phyloP scores from a whole-genome alignment of 30 jellyfish, hydroid and myxozoan genomes.

The Catostylus mosaicus region DNA sequence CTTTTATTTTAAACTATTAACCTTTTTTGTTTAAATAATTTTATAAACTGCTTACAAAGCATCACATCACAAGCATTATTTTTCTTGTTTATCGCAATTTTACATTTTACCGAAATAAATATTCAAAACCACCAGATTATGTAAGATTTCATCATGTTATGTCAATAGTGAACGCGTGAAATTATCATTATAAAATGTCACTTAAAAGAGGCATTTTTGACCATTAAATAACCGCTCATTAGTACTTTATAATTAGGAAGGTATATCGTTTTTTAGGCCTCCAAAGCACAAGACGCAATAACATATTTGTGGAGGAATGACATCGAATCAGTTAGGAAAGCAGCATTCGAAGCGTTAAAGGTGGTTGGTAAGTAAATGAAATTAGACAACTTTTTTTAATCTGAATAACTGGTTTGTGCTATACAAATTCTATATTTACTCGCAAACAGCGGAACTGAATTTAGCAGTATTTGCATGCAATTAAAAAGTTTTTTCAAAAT shows the following conservation, averaged over 20 bases:
- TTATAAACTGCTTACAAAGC: too few relatives aligned
- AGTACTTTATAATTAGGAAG: too few relatives aligned
- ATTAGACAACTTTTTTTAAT: not conserved
- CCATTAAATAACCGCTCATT: not conserved
- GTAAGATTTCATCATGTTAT: not conserved
- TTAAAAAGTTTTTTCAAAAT: too few relatives aligned
- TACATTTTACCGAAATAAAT: too few relatives aligned
- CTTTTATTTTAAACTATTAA: not conserved
- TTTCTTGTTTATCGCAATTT: too few relatives aligned
- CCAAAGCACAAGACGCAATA: constrained; percentile 43
- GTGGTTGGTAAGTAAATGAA: constrained; percentile 49
- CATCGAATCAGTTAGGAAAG: constrained; percentile 19
- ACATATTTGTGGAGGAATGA: constrained; percentile 52
- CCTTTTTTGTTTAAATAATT: too few relatives aligned
- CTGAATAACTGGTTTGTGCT: not conserved
- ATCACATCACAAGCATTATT: too few relatives aligned
- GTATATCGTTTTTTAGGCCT: constrained; percentile 15
- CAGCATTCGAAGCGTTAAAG: constrained; percentile 55
- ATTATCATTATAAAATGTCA: too few relatives aligned
- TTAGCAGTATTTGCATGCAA: not conserved
- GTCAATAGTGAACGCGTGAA: not conserved
- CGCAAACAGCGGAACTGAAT: not conserved
- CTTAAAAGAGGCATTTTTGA: not conserved
- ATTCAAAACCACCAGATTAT: not conserved
- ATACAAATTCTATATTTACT: not conserved